Conservation (phyloP, 2,888 invertebrate genomes). For the Zygogramma bicolorata region DNA sequence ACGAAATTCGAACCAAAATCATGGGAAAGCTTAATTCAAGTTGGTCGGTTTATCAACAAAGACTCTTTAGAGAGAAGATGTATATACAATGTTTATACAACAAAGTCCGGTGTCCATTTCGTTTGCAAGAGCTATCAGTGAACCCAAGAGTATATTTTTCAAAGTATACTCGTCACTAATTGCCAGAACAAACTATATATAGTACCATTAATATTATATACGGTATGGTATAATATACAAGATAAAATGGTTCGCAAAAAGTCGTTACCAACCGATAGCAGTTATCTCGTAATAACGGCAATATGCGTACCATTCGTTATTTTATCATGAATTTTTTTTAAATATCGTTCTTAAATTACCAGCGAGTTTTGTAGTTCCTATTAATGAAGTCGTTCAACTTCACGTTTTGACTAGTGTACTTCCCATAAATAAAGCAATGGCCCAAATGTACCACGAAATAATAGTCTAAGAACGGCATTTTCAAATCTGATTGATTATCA, state of each 20-base stretch:
- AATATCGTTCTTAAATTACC: constrained; percentile 78
- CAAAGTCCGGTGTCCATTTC: constrained; percentile 37
- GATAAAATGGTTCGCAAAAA: constrained; percentile 47
- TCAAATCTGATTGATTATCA: constrained; percentile 47
- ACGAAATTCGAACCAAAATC: background rate
- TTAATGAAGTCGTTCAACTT: constrained; percentile 67
- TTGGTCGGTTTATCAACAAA: constrained; percentile 40
- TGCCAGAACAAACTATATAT: constrained; percentile 20
- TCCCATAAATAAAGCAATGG: constrained; percentile 59
- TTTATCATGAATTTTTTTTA: constrained; percentile 55
- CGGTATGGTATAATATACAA: constrained; percentile 59
- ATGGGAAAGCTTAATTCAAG: constrained; percentile 18
- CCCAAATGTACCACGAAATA: constrained; percentile 54
- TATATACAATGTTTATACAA: constrained; percentile 55
- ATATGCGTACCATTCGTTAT: constrained; percentile 39
- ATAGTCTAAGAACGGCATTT: constrained; percentile 44
- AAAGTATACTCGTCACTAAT: constrained; percentile 24
- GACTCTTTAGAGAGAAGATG: constrained; percentile 41
- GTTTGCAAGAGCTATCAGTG: constrained; percentile 44
- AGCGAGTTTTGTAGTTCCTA: constrained; percentile 84
- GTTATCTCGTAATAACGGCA: constrained; percentile 26
- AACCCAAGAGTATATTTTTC: background rate
- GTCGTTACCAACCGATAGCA: constrained; percentile 47
- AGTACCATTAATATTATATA: constrained; percentile 52
- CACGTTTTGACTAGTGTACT: constrained; percentile 66